Evolutionary conservation across 2,888 invertebrate genomes (phyloP), one percentile per base, ranked within the genome.

Genomic region (Ptilodon capucinus): DNA sequence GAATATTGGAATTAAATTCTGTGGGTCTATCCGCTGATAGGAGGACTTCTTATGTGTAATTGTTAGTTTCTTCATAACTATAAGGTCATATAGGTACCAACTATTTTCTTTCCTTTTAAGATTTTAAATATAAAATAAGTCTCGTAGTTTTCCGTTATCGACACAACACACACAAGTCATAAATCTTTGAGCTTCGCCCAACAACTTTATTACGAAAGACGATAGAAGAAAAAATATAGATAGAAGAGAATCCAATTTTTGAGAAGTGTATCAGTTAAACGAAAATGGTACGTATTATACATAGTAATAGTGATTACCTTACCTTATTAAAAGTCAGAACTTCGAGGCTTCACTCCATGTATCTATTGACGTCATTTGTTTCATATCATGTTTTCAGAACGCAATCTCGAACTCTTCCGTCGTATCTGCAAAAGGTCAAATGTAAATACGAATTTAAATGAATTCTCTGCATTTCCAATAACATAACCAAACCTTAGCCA

Each of bases 161-260:
- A 51, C 39, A 40, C 14, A 25, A 42, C 23, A 18, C 47, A 51
- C 48, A 48, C 42, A 52, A 51, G 48, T 50, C 59, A 73, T 81
- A 82, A 76, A 76, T 75, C 65, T 64, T 60, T 48, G 53, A 66
- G 63, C 51, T 49, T 46, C 52, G 54, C 64, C 62, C 64, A 70
- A 69, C 68, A 75, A 78, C 72, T 80, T 81, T 82, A 78, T 73
- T 76, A 76, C 74, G 48, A 56, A 73, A 54, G 68, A 56, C 47
- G 74, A 72, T 68, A 17, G 4, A 36, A 6, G 9, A 36, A 17
- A 36, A 18, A 36, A 36, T 11, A 16, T 8, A 18, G n/a, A n/a
- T 18, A 11, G 36, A 18, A 36, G 9, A 7, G 36, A 74, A 67
- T 2, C 17, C 36, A 18, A 36, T 36, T 36, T 18, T 36, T 11